Conservation (phyloP, 1,140 invertebrate genomes). For the Panagrolaimus sp. region DNA sequence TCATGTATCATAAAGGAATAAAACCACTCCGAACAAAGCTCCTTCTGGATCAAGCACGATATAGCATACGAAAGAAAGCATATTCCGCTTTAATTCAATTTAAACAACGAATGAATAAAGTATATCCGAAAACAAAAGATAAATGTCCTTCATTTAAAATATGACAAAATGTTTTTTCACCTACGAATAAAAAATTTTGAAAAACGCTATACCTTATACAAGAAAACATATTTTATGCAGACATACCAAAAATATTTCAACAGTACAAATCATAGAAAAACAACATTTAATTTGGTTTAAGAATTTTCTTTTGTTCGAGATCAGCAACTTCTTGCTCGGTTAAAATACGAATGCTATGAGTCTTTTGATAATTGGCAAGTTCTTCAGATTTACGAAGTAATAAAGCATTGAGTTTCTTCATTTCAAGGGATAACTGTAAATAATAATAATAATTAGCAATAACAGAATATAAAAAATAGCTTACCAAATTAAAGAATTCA, state of each 20-base stretch:
- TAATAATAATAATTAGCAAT: too few species aligned
- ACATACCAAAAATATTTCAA: too few species aligned
- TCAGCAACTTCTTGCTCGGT: slow-evolving; percentile 4
- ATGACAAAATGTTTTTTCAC: too few species aligned
- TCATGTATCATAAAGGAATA: slow-evolving; percentile 22
- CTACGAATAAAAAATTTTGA: too few species aligned
- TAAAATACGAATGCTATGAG: neutral
- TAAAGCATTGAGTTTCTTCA: neutral
- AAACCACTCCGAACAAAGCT: slow-evolving; percentile 7
- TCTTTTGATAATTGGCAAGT: neutral
- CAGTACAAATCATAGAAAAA: too few species aligned
- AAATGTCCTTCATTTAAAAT: slow-evolving; percentile 6
- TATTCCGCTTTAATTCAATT: neutral
- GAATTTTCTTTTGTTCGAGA: neutral
- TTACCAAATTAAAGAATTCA: neutral
- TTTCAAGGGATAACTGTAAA: too few species aligned
- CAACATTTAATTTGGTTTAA: too few species aligned
- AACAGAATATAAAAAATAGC: neutral
- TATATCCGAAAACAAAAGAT: slow-evolving; percentile 16
- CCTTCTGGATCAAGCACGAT: slow-evolving; percentile 13
- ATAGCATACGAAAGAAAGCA: neutral
- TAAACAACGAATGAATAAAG: slow-evolving; percentile 18
- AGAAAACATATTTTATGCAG: too few species aligned
- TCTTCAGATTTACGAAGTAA: neutral
- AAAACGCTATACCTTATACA: too few species aligned